phyloP scores from a whole-genome alignment of 2,888 invertebrate genomes.

The Tridacna gigas region DNA sequence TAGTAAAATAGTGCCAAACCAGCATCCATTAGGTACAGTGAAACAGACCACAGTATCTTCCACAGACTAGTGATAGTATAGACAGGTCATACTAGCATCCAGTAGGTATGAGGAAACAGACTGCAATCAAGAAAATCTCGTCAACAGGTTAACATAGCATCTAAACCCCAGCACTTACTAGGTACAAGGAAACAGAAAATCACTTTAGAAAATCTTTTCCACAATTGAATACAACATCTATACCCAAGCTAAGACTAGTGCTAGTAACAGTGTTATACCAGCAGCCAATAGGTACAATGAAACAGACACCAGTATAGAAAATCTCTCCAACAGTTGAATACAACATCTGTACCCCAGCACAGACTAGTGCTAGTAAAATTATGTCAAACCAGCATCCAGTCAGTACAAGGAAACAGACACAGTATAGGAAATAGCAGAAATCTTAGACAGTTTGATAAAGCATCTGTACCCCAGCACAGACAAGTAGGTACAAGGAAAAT shows the following conservation, averaged over 20 bases:
- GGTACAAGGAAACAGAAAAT: conserved; percentile 5
- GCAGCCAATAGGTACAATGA: background rate
- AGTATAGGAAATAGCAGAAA: no score
- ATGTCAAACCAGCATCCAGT: background rate
- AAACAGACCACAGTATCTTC: background rate
- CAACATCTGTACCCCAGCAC: background rate
- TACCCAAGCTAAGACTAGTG: background rate
- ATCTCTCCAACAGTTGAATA: background rate
- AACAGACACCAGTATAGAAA: background rate
- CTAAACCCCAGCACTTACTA: background rate
- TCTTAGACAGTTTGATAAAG: background rate
- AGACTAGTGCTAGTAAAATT: background rate
- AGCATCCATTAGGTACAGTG: background rate
- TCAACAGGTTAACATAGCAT: background rate
- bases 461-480: background rate
- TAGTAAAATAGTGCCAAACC: background rate
- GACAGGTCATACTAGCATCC: background rate
- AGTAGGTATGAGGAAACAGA: background rate
- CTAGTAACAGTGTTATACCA: background rate
- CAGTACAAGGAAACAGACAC: background rate
- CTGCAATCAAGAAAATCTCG: background rate
- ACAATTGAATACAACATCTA: background rate
- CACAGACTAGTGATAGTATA: background rate
- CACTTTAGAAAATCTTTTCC: background rate
- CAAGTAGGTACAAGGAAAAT: background rate